These are phyloP conservation scores for Pangasius djambal DNA, from an alignment of 2,797 vertebrate genomes.

Conservation along the genomic window DNA sequence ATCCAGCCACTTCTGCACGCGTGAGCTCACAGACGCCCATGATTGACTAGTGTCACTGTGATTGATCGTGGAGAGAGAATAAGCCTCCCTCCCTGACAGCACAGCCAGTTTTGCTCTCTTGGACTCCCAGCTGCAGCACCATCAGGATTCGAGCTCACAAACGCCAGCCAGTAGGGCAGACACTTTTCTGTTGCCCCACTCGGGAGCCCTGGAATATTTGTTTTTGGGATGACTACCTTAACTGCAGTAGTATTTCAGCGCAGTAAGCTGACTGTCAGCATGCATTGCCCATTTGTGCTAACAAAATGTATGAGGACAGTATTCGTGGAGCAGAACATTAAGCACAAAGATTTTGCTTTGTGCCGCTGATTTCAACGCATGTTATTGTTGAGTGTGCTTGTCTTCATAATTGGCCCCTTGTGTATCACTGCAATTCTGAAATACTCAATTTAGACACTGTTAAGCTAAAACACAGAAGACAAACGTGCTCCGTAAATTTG, in stretches of 20 bases:
- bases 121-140: not conserved
- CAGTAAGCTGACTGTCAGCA: not conserved
- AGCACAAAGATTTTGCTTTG: constrained; percentile 1
- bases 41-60: not conserved
- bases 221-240: not conserved
- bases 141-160: not conserved
- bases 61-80: not conserved
- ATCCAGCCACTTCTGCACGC: not conserved
- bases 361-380: not conserved
- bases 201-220: not conserved
- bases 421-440: not conserved
- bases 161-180: not conserved
- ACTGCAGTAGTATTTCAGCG: not conserved
- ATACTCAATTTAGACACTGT: not conserved
- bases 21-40: not conserved
- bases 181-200: not conserved
- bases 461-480: not conserved
- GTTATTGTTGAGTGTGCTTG: constrained; percentile 3
- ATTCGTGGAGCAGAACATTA: not conserved
- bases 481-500: not conserved
- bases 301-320: not conserved
- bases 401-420: not conserved
- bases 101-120: not conserved
- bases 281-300: not conserved
- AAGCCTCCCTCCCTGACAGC: not conserved